A percentile compares a stretch with the other conserved stretches of the same genome.
Conservation (phyloP, 2,797 vertebrate species). For the Danio albolineatus region DNA sequence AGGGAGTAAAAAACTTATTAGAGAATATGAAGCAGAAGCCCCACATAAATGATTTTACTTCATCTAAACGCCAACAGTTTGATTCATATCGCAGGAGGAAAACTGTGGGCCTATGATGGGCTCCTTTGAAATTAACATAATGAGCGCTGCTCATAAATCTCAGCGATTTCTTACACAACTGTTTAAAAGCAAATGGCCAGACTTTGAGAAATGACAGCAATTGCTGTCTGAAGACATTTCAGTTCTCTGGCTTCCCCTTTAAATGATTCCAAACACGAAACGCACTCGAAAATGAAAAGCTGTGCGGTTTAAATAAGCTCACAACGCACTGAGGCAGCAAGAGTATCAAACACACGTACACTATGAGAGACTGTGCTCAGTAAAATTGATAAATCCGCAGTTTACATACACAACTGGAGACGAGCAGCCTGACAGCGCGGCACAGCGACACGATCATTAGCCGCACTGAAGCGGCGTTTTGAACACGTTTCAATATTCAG, state of each 20-base stretch:
- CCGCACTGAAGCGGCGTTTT: constrained; percentile 51
- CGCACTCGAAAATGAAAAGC: background rate
- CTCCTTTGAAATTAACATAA: constrained; percentile 57
- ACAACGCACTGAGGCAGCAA: constrained; percentile 27
- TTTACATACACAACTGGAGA: constrained; percentile 58
- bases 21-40: constrained; percentile 32
- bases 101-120: constrained; percentile 46
- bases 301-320: constrained; percentile 55
- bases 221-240: background rate
- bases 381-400: constrained; percentile 76
- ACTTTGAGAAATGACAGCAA: constrained; percentile 14
- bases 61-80: constrained; percentile 54
- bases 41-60: constrained; percentile 57
- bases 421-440: constrained; percentile 52
- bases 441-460: constrained; percentile 34
- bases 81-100: constrained; percentile 49
- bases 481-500: constrained; percentile 50
- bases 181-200: constrained; percentile 41
- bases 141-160: constrained; percentile 49
- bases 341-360: constrained; percentile 49
- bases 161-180: constrained; percentile 28
- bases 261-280: constrained; percentile 3
- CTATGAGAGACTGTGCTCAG: constrained; percentile 68
- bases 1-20: constrained; percentile 55
- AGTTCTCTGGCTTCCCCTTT: background rate